phyloP scores from a whole-genome alignment of 2,797 vertebrate species.

The Manis pentadactyla region DNA sequence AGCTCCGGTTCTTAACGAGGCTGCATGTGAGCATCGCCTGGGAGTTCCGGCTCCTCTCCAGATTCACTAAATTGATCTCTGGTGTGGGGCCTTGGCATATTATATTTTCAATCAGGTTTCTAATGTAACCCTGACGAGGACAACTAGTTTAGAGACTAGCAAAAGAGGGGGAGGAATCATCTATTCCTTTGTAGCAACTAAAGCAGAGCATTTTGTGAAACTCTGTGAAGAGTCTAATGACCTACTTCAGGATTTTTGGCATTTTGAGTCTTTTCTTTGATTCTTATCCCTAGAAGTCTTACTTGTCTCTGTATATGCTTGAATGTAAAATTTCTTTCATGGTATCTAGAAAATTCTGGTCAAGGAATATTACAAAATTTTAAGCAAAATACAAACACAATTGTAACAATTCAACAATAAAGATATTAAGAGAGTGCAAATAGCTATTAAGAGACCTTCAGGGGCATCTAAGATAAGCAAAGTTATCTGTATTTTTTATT shows the following conservation, averaged over 20 bases:
- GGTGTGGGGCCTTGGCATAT: not conserved
- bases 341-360: not conserved
- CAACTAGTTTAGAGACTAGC: not conserved
- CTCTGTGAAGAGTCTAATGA: not conserved
- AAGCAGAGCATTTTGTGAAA: not conserved
- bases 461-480: not conserved
- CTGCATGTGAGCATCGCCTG: not conserved
- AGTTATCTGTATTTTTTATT: not conserved
- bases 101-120: not conserved
- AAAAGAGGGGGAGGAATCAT: not conserved
- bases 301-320: not conserved
- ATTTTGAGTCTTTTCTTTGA: not conserved
- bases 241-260: not conserved
- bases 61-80: not conserved
- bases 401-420: not conserved
- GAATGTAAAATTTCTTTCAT: not conserved
- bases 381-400: not conserved
- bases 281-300: not conserved
- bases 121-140: not conserved
- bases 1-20: not conserved
- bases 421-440: not conserved
- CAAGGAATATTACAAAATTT: not conserved
- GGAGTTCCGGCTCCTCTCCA: not conserved
- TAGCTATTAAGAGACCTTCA: not conserved
- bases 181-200: not conserved